Percentiles rank a stretch among this genome's conserved stretches.
Evolutionary conservation across 2,797 vertebrate genomes (phyloP).

Genomic region (Manis pentadactyla): DNA sequence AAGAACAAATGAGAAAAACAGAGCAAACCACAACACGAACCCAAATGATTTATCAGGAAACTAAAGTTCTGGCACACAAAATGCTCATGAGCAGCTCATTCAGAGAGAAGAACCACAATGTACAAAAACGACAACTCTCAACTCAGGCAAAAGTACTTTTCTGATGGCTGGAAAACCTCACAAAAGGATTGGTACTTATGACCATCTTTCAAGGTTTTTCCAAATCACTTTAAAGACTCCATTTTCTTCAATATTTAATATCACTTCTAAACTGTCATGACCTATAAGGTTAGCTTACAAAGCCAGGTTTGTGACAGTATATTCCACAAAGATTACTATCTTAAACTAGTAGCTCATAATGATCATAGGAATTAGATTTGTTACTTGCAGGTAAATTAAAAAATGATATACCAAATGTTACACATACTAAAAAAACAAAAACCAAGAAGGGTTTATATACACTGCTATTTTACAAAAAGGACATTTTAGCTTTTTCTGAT

Average conservation of each 20-base stretch:
- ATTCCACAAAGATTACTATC: not conserved
- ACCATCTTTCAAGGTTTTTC: not conserved
- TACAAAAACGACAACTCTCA: not conserved
- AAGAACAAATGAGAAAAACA: constrained; percentile 75
- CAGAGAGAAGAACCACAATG: not conserved
- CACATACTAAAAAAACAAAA: not conserved
- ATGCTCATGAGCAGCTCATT: not conserved
- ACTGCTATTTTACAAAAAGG: not conserved
- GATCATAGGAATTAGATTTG: not conserved
- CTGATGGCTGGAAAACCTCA: not conserved
- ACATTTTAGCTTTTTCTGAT: constrained; percentile 16
- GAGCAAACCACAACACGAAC: constrained; percentile 66
- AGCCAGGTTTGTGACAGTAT: not conserved
- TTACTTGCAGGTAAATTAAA: not conserved
- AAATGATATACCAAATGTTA: not conserved
- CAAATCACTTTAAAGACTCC: not conserved
- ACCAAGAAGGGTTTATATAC: not conserved
- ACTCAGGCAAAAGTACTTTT: not conserved
- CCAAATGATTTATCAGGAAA: constrained; percentile 60
- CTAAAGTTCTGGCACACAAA: constrained; percentile 6
- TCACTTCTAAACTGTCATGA: not conserved
- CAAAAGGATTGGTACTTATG: not conserved
- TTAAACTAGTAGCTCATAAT: not conserved
- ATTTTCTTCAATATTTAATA: not conserved
- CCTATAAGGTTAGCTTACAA: not conserved